Evolutionary conservation across 2,113 vertebrate species (phyloP).

Genomic region (Vidua macroura): DNA sequence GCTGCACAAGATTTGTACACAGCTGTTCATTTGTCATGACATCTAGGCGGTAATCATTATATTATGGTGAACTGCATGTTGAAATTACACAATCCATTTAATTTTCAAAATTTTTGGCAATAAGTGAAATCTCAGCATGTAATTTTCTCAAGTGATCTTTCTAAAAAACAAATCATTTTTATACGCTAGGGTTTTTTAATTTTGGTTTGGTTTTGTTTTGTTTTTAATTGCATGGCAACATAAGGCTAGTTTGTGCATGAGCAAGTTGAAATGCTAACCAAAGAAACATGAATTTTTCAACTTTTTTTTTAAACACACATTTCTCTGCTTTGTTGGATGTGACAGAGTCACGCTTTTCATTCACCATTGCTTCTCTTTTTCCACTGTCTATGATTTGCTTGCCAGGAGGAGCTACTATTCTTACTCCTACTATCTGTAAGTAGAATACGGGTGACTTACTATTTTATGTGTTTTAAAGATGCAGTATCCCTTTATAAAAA

Average conservation of each 20-base stretch:
- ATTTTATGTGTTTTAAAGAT: constrained; percentile 89
- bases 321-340: constrained; percentile 90
- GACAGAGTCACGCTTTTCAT: constrained; percentile 93
- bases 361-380: constrained; percentile 96
- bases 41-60: constrained; percentile 70
- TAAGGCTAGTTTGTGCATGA: constrained; percentile 80
- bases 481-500: constrained; percentile 99
- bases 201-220: constrained; percentile 67
- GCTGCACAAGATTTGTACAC: constrained; percentile 69
- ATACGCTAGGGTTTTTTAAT: constrained; percentile 65
- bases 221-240: constrained; percentile 85
- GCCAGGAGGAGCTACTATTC: constrained; percentile 99
- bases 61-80: constrained; percentile 78
- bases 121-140: constrained; percentile 79
- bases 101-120: constrained; percentile 71
- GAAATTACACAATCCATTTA: constrained; percentile 72
- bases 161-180: constrained; percentile 69
- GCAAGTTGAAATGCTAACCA: constrained; percentile 77
- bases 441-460: constrained; percentile 88
- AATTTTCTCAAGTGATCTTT: constrained; percentile 70
- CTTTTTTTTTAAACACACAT: constrained; percentile 76
- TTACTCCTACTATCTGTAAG: constrained; percentile 99
- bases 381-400: constrained; percentile 99
- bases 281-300: constrained; percentile 71
- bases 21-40: constrained; percentile 77